phyloP scores from a whole-genome alignment of 2,888 invertebrate genomes.

The Dendrolimus pini region DNA sequence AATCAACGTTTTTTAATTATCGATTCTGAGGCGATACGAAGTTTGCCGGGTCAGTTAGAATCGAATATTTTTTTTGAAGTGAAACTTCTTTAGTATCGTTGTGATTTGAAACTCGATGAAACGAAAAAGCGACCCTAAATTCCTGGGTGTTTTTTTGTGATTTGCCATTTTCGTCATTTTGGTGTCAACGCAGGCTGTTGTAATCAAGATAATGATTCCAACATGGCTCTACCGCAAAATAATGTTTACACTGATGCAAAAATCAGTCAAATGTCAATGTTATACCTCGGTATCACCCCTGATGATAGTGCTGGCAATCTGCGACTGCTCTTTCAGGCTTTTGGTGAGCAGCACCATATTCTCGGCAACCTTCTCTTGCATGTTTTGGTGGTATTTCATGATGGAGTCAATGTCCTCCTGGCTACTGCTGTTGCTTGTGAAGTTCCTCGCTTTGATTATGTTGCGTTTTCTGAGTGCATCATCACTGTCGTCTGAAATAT shows the following conservation, averaged over 20 bases:
- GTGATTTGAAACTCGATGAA: too few relatives aligned
- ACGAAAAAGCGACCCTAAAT: too few relatives aligned
- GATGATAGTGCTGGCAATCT: constrained; percentile 92
- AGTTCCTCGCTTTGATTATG: constrained; percentile 67
- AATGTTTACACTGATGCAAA: too few relatives aligned
- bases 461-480: constrained; percentile 72
- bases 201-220: too few relatives aligned
- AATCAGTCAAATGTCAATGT: neutral
- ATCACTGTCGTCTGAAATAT: constrained; percentile 50
- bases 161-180: neutral
- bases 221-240: too few relatives aligned
- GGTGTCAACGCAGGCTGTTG: neutral
- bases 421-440: constrained; percentile 59
- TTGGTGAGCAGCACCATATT: constrained; percentile 94
- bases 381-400: constrained; percentile 89
- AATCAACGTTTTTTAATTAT: too few relatives aligned
- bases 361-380: constrained; percentile 95
- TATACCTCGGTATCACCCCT: constrained; percentile 89
- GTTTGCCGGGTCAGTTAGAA: too few relatives aligned
- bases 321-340: constrained; percentile 93
- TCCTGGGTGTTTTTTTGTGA: too few relatives aligned
- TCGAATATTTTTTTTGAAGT: neutral
- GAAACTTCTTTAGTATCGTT: too few relatives aligned
- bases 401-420: constrained; percentile 87
- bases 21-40: too few relatives aligned